Percentiles rank a stretch among this genome's conserved stretches.
These are phyloP conservation scores for Takifugu rubripes DNA, from an alignment of 2,797 vertebrate species.

Conservation along the genomic window DNA sequence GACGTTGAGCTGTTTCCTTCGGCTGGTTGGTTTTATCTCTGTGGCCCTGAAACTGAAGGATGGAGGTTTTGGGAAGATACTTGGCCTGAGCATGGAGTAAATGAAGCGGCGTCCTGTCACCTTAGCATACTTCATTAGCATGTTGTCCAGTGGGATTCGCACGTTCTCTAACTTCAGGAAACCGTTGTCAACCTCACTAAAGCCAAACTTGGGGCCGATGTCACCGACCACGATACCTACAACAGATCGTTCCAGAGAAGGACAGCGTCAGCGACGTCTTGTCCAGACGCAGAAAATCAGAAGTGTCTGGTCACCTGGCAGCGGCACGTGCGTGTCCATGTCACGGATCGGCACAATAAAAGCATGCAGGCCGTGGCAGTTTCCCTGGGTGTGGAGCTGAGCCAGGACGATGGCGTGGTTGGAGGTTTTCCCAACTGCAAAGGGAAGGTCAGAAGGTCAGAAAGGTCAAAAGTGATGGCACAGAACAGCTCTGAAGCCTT, in stretches of 20 bases:
- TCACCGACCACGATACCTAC: slow-evolving; percentile 89
- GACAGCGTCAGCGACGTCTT: neutral
- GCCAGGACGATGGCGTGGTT: slow-evolving; percentile 95
- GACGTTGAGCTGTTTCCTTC: too few relatives aligned
- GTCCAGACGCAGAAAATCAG: slow-evolving; percentile 1
- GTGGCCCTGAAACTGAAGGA: too few relatives aligned
- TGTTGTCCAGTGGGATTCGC: slow-evolving; percentile 92
- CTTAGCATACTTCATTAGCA: slow-evolving; percentile 98
- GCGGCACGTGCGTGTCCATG: slow-evolving; percentile 83
- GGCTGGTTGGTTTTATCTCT: too few relatives aligned
- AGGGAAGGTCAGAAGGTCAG: neutral
- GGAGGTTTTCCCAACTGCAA: slow-evolving; percentile 92
- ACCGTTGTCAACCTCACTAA: slow-evolving; percentile 93
- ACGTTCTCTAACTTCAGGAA: slow-evolving; percentile 92
- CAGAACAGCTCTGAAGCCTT: too few relatives aligned
- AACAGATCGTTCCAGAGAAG: neutral
- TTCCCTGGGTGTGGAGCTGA: slow-evolving; percentile 89
- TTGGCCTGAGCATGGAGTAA: too few relatives aligned
- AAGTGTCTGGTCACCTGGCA: slow-evolving; percentile 82
- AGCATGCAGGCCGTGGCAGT: slow-evolving; percentile 88
- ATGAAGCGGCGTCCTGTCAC: slow-evolving; percentile 53
- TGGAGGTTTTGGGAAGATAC: too few relatives aligned
- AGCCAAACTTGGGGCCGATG: slow-evolving; percentile 97
- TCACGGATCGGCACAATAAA: slow-evolving; percentile 93
- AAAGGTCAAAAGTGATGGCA: neutral